Base-by-base conservation (phyloP, 2,888 invertebrate species). In the Drosophila rubida region DNA sequence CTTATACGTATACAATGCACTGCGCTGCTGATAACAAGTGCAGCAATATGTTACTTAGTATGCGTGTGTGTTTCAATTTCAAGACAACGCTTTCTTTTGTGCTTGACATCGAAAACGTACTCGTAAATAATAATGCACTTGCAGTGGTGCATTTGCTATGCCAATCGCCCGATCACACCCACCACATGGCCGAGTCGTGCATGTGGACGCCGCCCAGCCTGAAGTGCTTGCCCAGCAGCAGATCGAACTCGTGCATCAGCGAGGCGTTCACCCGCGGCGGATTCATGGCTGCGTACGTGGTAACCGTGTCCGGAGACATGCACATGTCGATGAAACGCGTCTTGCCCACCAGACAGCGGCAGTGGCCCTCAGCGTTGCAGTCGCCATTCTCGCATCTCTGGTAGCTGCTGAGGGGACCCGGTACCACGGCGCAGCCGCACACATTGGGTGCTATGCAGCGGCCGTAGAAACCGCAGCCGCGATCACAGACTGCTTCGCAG, bases 341-440 rank as follows among this genome's bases (percentile, higher is more conserved):
- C 19, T 75, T 90, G 9, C 91, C 90, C 39, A 69, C 69, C 60
- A 85, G 67, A 46, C 90, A 90, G 14, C 90, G 90, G 41, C 90
- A 90, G 2, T 76, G 79, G 1, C 90, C 90, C 57, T 86, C 78
- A 1, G 80, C 67, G 46, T 76, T 90, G 61, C 90, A 90, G 53
- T 75, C 75, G 2, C 90, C 90, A 13, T 78, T 76, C 75, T 69
- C 87, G 64, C 59, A 89, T 5, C 55, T 64, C 44, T 85, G 84
- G 46, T 85, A 81, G 14, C 59, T 70, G 0, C 23, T 16, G 4
- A 72, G 72, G 1, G 74, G 71, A 0, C 84, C 88, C 6, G 63
- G 51, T 0, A 85, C 75, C 13, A 90, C 62, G 1, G 88, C 73
- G 65, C 93, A 93, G 0, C 90, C 85, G 16, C 92, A 92, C 0